Percentiles rank a stretch among this genome's conserved stretches.
phyloP scores from a whole-genome alignment of 2,888 invertebrate genomes.

The Tiliacea citrago region DNA sequence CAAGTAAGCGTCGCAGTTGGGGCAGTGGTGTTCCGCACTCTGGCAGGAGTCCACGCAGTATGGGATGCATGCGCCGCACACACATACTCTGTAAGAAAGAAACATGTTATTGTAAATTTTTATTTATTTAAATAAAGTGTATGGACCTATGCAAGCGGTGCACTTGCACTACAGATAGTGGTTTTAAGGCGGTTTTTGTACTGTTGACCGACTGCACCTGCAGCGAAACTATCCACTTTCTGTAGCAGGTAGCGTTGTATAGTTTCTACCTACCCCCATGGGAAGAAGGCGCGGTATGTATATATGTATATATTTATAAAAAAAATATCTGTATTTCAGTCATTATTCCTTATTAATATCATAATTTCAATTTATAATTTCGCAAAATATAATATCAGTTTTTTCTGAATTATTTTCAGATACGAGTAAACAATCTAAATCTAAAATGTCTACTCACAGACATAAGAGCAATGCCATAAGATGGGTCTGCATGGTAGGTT shows the following conservation, averaged over 20 bases:
- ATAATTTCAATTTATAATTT: neutral
- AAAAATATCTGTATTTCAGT: no score
- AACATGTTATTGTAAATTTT: neutral
- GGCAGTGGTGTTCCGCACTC: constrained; percentile 89
- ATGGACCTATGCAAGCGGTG: neutral
- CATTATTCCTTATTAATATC: neutral
- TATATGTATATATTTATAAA: no score
- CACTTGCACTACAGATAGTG: neutral
- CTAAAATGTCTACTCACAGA: constrained; percentile 61
- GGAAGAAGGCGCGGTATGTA: no score
- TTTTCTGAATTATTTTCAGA: neutral
- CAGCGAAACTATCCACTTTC: neutral
- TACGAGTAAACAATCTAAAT: neutral
- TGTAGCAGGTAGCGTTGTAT: no score
- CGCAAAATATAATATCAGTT: no score
- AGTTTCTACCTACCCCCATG: no score
- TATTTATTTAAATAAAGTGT: neutral
- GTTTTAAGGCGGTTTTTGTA: neutral
- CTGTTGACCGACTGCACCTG: neutral
- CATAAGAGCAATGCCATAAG: constrained; percentile 87
- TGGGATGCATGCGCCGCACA: constrained; percentile 84
- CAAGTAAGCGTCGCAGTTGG: constrained; percentile 88
- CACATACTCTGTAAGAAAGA: constrained; percentile 30
- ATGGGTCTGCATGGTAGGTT: constrained; percentile 87
- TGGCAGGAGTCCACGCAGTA: constrained; percentile 90